Evolutionary conservation across 2,797 vertebrate genomes (phyloP).

Genomic region (Peromyscus melanophrys): DNA sequence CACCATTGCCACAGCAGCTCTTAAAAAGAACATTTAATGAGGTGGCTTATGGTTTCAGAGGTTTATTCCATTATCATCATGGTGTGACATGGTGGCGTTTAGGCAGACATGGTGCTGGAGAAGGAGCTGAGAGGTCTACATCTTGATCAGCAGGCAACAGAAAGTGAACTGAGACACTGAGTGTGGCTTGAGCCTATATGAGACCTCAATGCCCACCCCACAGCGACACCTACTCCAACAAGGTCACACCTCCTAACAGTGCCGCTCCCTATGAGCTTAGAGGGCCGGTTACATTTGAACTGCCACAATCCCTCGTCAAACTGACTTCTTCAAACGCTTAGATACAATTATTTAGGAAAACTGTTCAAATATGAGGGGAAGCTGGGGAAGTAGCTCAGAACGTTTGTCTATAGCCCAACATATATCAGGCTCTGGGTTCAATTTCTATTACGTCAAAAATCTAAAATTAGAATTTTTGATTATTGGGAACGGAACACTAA

Average conservation of each 20-base stretch:
- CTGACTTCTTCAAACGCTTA: conserved; percentile 8
- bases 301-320: not conserved
- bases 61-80: not conserved
- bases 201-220: not conserved
- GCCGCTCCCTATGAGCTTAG: not conserved
- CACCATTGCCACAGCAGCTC: not conserved
- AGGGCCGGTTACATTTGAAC: not conserved
- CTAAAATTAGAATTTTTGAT: not conserved
- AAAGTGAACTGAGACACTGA: not conserved
- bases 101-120: not conserved
- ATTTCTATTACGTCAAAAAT: not conserved
- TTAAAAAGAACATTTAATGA: not conserved
- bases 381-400: not conserved
- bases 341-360: not conserved
- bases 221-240: not conserved
- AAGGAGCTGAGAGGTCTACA: not conserved
- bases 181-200: not conserved
- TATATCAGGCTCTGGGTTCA: not conserved
- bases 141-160: not conserved
- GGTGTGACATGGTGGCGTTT: not conserved
- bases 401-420: not conserved
- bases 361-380: not conserved
- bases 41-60: not conserved
- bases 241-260: not conserved
- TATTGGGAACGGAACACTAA: not conserved